Evolutionary conservation across 1,140 invertebrate species (phyloP).

Genomic region (Calosoma granatense): DNA sequence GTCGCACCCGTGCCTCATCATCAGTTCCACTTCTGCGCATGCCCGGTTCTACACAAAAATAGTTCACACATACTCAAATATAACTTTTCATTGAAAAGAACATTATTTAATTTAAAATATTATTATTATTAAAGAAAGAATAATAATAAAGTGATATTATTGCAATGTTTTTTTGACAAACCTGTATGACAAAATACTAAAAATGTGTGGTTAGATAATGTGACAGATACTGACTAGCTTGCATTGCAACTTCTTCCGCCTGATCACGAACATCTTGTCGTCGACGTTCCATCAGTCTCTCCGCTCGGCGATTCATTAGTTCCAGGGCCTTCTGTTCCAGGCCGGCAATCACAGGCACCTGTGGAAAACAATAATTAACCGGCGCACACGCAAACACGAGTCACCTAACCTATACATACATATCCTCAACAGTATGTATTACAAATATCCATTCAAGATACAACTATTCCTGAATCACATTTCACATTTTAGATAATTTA

Average conservation of each 20-base stretch:
- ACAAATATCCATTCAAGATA: too few relatives aligned
- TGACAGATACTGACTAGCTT: conserved; percentile 40
- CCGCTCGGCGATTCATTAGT: conserved; percentile 58
- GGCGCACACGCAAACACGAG: too few relatives aligned
- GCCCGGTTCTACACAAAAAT: conserved; percentile 21
- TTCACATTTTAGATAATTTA: too few relatives aligned
- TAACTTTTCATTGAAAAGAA: not conserved
- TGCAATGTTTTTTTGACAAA: not conserved
- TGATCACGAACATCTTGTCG: conserved; percentile 88
- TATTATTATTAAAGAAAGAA: conserved; percentile 12
- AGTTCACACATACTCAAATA: not conserved
- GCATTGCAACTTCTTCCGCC: conserved; percentile 70
- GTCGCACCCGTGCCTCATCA: conserved; percentile 61
- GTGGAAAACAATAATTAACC: conserved; percentile 32
- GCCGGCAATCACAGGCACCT: conserved; percentile 66
- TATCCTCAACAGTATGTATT: too few relatives aligned
- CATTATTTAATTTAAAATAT: conserved; percentile 11
- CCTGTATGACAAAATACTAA: not conserved
- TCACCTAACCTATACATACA: not conserved
- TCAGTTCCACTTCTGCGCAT: conserved; percentile 41
- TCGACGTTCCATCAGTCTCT: conserved; percentile 66
- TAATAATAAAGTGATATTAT: conserved; percentile 4
- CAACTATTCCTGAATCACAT: too few relatives aligned
- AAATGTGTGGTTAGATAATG: not conserved
- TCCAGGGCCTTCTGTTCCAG: conserved; percentile 69